Base-by-base conservation (phyloP, 2,797 vertebrate species). In the Poecilia velifera region DNA sequence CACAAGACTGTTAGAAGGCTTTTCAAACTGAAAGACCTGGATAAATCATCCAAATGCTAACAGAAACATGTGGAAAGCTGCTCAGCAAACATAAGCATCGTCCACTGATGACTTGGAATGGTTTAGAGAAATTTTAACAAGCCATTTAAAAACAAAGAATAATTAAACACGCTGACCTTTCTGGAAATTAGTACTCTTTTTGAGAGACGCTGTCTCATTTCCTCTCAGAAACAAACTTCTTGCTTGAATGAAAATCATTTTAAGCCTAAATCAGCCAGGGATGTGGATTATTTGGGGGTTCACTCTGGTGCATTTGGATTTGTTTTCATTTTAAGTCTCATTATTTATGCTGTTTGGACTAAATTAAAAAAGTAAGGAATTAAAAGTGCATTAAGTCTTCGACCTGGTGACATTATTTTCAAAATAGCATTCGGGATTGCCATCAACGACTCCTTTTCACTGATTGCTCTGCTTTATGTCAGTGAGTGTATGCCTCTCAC, bases 391-490 rank as follows among this genome's bases (percentile, higher is more conserved):
- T 62, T 2, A 16, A 18, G 31, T 59, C 0, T 16, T 59, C 57
- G 4, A 31, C 28, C 57, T 59, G 57, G n/a, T 14, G 57, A 12
- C 28, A 28, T 28, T 31, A 31, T 62, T 34, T 62, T 62, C 57
- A 16, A 7, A 64, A 64, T 2, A 64, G 31, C 59, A 64, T 36
- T 36, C 59, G 36, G 34, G 34, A 8, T 20, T 36, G 16, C 16
- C 31, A 64, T 66, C 16, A 36, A 22, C 28, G 6, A 62, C 62
- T 9, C 34, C 18, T 66, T 39, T 10, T 22, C 22, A 18, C 34
- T 66, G 34, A 66, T 36, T 64, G 59, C 20, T 43, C 39, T 70
- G 39, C 39, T 70, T 68, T 41, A 68, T 68, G 36, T 68, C 64
- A 22, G 8, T 25, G 39, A n/a, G 36, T 43, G 20, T 25, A 45